Base-by-base conservation (phyloP, 53 echinoderm and acorn worm genomes). In the Zoroaster sp. region DNA sequence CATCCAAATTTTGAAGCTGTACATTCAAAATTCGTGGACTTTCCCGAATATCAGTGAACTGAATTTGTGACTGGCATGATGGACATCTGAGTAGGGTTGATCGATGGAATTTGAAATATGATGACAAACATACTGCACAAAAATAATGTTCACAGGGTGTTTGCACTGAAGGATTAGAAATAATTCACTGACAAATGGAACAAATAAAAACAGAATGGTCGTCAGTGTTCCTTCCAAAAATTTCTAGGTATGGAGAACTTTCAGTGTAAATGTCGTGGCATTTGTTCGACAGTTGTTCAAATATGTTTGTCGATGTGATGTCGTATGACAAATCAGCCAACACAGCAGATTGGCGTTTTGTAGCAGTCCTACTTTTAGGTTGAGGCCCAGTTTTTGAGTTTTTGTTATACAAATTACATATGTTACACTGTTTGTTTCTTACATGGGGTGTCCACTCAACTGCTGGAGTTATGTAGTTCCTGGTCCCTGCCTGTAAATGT, bases 371-470 rank as follows among this genome's bases (percentile, higher is more conserved):
- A 42, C 23, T 42, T 75, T 75, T 75, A 75, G 75, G 75, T 49
- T 33, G 75, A 9, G 45, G 45, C 23, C 75, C 49, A 75, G 75
- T 75, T 49, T 75, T 75, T 3, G 75, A 75, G 34, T 75, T 75
- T 15, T 30, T 28, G 47, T 44, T 9, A 13, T 75, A 75, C 14
- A 75, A 23, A 31, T 75, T 23, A 33, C 75, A 75, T 3, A 76
- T 75, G 7, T 30, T 35, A 76, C 76, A 76, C 34, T 15, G 47
- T 32, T 46, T 51, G 5, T 49, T 76, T 76, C 76, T 76, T 5
- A 51, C 52, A 76, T 76, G 76, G 11, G 52, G 47, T 30, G 76
- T 76, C 76, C 76, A 76, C n/a, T n/a, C n/a, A n/a, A n/a, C n/a
- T n/a, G n/a, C n/a, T n/a, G n/a, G n/a, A n/a, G n/a, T n/a, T n/a